Conservation (phyloP, 2,113 vertebrate genomes). For the Ramphastos sulfuratus region DNA sequence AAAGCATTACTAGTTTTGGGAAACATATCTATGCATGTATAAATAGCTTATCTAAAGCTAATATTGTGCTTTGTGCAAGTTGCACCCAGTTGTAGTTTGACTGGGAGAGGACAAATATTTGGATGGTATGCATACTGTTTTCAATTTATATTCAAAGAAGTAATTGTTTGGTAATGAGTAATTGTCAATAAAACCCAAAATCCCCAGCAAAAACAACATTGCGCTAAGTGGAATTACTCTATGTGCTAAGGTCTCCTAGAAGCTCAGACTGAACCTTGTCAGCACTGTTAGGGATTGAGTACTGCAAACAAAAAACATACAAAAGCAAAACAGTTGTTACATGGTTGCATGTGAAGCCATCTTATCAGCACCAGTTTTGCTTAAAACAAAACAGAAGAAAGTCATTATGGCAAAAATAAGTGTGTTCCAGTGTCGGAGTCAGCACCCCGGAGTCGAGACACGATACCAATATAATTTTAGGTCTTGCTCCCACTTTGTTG, state of each 20-base stretch:
- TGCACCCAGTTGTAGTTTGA: neutral
- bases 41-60: neutral
- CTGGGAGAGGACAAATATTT: neutral
- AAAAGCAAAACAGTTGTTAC: neutral
- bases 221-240: neutral
- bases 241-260: neutral
- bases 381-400: neutral
- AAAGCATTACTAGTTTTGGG: neutral
- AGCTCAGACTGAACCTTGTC: neutral
- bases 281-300: neutral
- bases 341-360: neutral
- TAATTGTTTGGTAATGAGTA: neutral
- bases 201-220: neutral
- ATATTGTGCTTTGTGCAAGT: neutral
- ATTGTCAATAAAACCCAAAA: neutral
- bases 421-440: neutral
- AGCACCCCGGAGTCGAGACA: too few species aligned
- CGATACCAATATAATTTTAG: too few species aligned
- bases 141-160: neutral
- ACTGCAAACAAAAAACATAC: neutral
- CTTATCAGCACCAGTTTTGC: neutral
- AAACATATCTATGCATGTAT: neutral
- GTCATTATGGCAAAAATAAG: neutral
- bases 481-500: too few species aligned
- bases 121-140: neutral